Evolutionary conservation across 2,797 vertebrate species (phyloP), one percentile per base, ranked within the genome.

Genomic region (Clarias fuscus): DNA sequence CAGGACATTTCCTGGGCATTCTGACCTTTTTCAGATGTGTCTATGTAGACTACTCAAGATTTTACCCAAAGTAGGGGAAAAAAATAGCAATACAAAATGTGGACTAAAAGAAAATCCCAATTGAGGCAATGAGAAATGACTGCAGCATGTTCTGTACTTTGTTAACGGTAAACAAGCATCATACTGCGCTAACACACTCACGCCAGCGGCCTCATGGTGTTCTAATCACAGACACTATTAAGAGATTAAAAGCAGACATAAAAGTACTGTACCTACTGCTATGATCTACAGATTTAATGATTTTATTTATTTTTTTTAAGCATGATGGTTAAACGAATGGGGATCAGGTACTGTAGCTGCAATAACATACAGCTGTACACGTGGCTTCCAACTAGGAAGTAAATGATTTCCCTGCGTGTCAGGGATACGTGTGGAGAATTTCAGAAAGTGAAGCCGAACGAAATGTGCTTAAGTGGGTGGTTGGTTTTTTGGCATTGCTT

Each of bases 361-460:
- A 84, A 37, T 56, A 79, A 84, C 7, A 83, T 30, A 37, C 68
- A 40, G 24, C 71, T 59, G 48, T 75, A 87, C 76, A 84, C 40
- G 76, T 87, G 86, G 86, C 67, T 73, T 64, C 82, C 62, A 84
- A 84, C 73, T 79, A 65, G 75, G 22, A 70, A 64, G 72, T 14
- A 79, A 87, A 84, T 56, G 17, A 67, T 68, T 48, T 72, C 75
- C 48, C 62, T 13, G 14, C 20, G 92, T 92, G 68, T 86, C 30
- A 17, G 71, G 30, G 33, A 40, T 61, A 53, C 27, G 75, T 70
- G 71, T 61, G 7, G 24, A 65, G 15, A 82, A 67, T 67, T 67
- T 65, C 40, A 82, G 40, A 67, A 30, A 61, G 20, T 48, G 24
- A 17, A 79, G 77, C 59, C 81, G 37, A 73, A 22, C 15, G 20